Evolutionary conservation across 2,113 vertebrate genomes (phyloP).

Genomic region (Sturnira hondurensis): DNA sequence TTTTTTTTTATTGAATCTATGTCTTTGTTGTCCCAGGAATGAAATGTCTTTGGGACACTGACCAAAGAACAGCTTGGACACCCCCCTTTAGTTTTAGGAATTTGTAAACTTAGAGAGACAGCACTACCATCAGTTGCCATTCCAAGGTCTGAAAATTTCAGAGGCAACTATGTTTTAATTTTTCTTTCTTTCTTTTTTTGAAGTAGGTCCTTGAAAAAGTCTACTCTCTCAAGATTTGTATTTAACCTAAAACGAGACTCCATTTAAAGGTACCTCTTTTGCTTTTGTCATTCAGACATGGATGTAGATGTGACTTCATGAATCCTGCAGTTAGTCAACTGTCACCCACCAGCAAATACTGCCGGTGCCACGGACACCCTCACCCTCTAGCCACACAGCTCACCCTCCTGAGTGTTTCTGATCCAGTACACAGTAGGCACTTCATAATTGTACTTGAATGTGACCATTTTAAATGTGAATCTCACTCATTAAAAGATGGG

Average conservation of each 20-base stretch:
- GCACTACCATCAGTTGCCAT: neutral
- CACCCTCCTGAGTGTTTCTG: neutral
- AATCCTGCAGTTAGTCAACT: neutral
- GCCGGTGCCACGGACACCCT: too few species aligned
- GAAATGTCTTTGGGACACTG: neutral
- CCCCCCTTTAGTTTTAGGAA: neutral
- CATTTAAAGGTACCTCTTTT: neutral
- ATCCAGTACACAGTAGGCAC: neutral
- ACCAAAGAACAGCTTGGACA: neutral
- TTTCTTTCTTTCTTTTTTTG: neutral
- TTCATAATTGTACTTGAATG: neutral
- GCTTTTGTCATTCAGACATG: neutral
- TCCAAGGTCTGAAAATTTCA: neutral
- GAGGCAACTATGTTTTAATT: neutral
- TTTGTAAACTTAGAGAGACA: neutral
- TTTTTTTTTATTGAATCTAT: neutral
- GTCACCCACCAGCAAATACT: neutral
- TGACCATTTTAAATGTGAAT: neutral
- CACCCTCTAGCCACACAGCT: neutral
- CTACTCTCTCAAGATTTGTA: neutral
- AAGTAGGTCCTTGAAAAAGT: neutral
- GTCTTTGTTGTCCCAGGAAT: neutral
- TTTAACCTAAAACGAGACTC: neutral
- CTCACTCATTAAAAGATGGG: conserved; percentile 21
- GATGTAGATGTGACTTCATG: neutral